Percentiles rank a stretch among this genome's conserved stretches.
Evolutionary conservation across 2,797 vertebrate genomes (phyloP).

Genomic region (Sebastes taczanowskii): DNA sequence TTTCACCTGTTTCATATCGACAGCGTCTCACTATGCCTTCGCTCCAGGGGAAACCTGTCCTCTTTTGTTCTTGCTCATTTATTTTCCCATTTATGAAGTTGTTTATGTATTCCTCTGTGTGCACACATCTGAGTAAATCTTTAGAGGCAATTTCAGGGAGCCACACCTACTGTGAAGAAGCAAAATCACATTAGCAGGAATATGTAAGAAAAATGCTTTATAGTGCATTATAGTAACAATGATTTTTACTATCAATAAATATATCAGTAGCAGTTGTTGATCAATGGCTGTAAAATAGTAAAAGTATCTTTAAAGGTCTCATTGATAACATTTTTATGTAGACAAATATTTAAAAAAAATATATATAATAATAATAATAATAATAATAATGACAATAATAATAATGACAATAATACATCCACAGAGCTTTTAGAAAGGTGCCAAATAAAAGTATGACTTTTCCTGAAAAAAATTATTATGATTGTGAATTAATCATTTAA

Average conservation of each 20-base stretch:
- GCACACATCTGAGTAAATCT: slow-evolving; percentile 60
- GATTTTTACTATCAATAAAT: not conserved
- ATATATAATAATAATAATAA: too few relatives aligned
- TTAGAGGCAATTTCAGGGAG: slow-evolving; percentile 64
- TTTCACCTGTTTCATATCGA: slow-evolving; percentile 72
- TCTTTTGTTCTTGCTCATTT: slow-evolving; percentile 63
- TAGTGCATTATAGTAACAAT: not conserved
- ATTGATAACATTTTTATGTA: too few relatives aligned
- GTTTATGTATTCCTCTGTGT: slow-evolving; percentile 68
- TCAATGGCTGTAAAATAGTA: not conserved
- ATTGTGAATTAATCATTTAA: too few relatives aligned
- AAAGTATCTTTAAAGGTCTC: not conserved
- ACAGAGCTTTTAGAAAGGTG: too few relatives aligned
- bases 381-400: too few relatives aligned
- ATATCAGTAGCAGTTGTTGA: not conserved
- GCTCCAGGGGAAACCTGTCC: slow-evolving; percentile 76
- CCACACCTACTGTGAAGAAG: slow-evolving; percentile 68
- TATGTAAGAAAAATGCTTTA: not conserved
- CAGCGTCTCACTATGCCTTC: slow-evolving; percentile 70
- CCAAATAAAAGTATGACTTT: too few relatives aligned
- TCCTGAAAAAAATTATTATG: too few relatives aligned
- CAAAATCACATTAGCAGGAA: not conserved
- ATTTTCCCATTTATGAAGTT: slow-evolving; percentile 62
- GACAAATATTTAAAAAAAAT: too few relatives aligned
- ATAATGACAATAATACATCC: too few relatives aligned